Percentiles rank a stretch among this genome's conserved stretches.
Conservation (phyloP, 2,888 invertebrate species). For the Pachymerium ferrugineum region DNA sequence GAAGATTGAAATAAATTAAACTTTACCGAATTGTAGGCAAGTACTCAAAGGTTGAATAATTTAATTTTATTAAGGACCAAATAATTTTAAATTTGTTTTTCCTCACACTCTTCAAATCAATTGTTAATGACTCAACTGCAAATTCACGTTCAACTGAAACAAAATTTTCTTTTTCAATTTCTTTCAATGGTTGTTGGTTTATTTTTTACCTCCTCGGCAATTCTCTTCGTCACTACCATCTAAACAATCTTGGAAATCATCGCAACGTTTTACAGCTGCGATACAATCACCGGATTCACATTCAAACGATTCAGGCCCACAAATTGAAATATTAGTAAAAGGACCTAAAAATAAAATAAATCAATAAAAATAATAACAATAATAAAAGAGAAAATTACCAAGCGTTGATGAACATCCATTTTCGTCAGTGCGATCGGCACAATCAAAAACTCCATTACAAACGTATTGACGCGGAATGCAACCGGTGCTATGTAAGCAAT, state of each 20-base stretch:
- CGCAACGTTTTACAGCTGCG: conserved; percentile 51
- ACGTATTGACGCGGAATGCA: conserved; percentile 54
- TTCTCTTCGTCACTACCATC: conserved; percentile 66
- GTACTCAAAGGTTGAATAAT: conserved; percentile 55
- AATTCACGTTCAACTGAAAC: not conserved
- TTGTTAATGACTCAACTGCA: conserved; percentile 51
- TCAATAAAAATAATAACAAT: not conserved
- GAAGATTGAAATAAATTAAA: too few species aligned
- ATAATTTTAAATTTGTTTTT: conserved; percentile 53
- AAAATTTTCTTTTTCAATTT: not conserved
- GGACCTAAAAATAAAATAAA: not conserved
- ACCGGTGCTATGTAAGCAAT: conserved; percentile 59
- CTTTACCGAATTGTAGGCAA: conserved; percentile 55
- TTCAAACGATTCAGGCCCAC: conserved; percentile 37
- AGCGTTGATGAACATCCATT: conserved; percentile 37
- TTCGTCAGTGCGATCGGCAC: conserved; percentile 41
- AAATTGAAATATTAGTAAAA: not conserved
- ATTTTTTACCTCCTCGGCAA: conserved; percentile 44
- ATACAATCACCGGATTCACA: conserved; percentile 40
- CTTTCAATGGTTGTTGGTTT: not conserved
- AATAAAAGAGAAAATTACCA: not conserved
- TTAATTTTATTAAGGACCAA: not conserved
- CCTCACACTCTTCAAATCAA: conserved; percentile 60
- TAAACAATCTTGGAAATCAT: conserved; percentile 63
- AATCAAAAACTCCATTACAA: conserved; percentile 47